Percentiles rank a stretch among this genome's conserved stretches.
These are phyloP conservation scores for Tipula confusa DNA, from an alignment of 2,888 invertebrate species.

Conservation along the genomic window DNA sequence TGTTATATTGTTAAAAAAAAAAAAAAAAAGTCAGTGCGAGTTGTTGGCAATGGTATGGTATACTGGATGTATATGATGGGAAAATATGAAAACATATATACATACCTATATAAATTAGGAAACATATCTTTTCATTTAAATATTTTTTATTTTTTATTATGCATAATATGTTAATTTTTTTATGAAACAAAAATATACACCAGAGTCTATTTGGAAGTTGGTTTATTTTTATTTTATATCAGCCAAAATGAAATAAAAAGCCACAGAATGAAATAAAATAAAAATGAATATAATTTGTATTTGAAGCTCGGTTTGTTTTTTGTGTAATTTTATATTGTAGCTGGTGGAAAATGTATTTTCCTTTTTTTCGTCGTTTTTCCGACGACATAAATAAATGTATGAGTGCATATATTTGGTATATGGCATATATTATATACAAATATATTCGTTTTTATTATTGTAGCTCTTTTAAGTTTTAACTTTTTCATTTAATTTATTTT, in stretches of 20 bases:
- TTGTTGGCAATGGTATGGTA: too few species aligned
- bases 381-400: not conserved
- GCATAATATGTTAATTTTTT: not conserved
- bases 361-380: too few species aligned
- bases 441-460: not conserved
- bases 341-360: not conserved
- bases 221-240: too few species aligned
- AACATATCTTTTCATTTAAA: slow-evolving; percentile 21
- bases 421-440: not conserved
- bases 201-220: not conserved
- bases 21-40: too few species aligned
- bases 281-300: not conserved
- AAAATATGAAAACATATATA: not conserved
- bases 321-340: slow-evolving; percentile 25
- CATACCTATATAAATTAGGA: slow-evolving; percentile 14
- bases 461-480: not conserved
- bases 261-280: slow-evolving; percentile 25
- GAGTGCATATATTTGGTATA: not conserved
- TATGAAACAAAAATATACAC: slow-evolving; percentile 3
- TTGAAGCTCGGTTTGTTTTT: not conserved
- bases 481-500: too few species aligned
- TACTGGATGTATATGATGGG: not conserved
- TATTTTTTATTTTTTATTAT: not conserved
- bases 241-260: not conserved
- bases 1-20: too few species aligned